Base-by-base conservation (phyloP, 2,888 invertebrate species). In the Panzeria rudis region DNA sequence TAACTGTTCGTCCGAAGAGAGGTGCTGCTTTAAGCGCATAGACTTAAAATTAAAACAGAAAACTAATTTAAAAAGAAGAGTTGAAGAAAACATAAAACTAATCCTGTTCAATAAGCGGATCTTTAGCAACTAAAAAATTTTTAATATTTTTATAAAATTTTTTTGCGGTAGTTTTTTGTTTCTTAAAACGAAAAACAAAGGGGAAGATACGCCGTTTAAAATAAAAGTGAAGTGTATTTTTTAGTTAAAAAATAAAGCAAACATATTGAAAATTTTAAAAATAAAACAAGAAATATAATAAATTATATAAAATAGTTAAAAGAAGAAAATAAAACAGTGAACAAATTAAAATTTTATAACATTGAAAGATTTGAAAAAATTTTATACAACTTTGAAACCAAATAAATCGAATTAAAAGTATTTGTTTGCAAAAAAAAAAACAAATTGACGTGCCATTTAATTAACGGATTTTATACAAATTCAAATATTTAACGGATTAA, bases 1-100 rank as follows among this genome's bases (percentile, higher is more conserved):
- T 91, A 92, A 91, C 92, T 88, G 90, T 91, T 90, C 90, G 90
- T 89, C 90, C 91, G 92, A 90, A 89, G 90, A 91, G 91, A 90
- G 90, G 90, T 90, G 88, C 87, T 83, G 82, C 77, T 82, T 79
- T 68, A 23, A 52, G 82, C 77, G 85, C 86, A 83, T 72, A 77
- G 82, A 76, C 73, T 83, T 71, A 41, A 77, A 68, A 29, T 23
- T 9, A 64, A 54, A 32, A 71, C 23, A 47, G 23, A 44, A 59
- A 61, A 69, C 38, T 41, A 41, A 61, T 61, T 29, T 68, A 59
- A 61, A 61, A 44, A 52, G 38, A 69, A 47, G 5, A 8, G 20
- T 17, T 52, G 29, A 20, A 15, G 9, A 8, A 59, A 50, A 50
- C n/a, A 15, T 13, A 68, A 81, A 66, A 72, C 59, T 47, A 77